A percentile compares a stretch with the other conserved stretches of the same genome.
phyloP scores from a whole-genome alignment of 2,113 vertebrate genomes.

The Alethe diademata region DNA sequence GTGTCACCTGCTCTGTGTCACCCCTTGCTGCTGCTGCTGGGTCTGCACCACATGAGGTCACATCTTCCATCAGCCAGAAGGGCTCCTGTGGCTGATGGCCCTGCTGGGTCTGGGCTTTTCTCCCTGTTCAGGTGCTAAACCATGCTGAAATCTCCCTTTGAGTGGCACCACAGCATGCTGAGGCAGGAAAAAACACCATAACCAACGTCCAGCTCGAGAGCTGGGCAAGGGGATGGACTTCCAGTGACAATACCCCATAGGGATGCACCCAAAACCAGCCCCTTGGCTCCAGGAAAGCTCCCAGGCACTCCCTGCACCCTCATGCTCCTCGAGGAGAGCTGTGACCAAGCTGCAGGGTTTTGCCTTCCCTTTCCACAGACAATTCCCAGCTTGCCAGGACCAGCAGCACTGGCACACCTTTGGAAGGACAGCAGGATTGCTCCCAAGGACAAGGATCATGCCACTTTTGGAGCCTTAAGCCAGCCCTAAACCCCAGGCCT shows the following conservation, averaged over 20 bases:
- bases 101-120: not conserved
- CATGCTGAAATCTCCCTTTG: not conserved
- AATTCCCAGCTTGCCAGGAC: not conserved
- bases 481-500: not conserved
- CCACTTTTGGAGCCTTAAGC: not conserved
- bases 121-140: not conserved
- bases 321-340: accelerated
- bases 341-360: not conserved
- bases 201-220: not conserved
- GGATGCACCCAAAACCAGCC: not conserved
- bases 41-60: not conserved
- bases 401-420: not conserved
- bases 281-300: not conserved
- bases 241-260: not conserved
- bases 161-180: not conserved
- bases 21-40: not conserved
- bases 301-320: not conserved
- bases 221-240: not conserved
- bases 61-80: accelerated
- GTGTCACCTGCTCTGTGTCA: not conserved
- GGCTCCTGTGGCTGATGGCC: not conserved
- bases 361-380: not conserved
- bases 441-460: accelerated
- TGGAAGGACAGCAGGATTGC: not conserved
- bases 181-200: not conserved